Conservation (phyloP, 2,888 invertebrate species). For the Rhopalosiphum nymphaeae region DNA sequence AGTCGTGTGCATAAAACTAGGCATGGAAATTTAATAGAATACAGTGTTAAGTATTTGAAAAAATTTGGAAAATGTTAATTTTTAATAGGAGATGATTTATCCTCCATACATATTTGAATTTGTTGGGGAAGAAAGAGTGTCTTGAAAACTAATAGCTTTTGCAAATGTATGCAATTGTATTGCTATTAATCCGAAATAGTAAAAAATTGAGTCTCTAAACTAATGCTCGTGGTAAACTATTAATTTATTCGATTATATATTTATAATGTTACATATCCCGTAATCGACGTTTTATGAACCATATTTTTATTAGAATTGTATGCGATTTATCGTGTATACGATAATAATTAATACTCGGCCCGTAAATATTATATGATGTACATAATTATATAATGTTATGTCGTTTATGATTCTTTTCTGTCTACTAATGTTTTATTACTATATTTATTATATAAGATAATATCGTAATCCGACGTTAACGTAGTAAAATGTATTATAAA, state of each 20-base stretch:
- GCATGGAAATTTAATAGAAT: no score
- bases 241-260: not conserved
- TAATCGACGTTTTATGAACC: not conserved
- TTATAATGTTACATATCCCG: not conserved
- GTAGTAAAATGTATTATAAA: not conserved
- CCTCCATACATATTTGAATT: no score
- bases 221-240: not conserved
- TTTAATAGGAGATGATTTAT: no score
- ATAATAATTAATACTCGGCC: not conserved
- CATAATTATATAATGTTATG: not conserved
- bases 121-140: no score
- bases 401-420: not conserved
- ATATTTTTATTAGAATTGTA: not conserved
- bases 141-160: no score
- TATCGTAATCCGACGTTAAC: not conserved
- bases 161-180: no score
- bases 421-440: not conserved
- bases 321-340: not conserved
- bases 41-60: no score
- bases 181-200: not conserved
- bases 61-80: no score
- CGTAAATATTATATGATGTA: not conserved
- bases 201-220: not conserved
- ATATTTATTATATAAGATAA: not conserved
- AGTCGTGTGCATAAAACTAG: no score